Conservation (phyloP, 1,140 invertebrate genomes). For the Sinella curviseta region DNA sequence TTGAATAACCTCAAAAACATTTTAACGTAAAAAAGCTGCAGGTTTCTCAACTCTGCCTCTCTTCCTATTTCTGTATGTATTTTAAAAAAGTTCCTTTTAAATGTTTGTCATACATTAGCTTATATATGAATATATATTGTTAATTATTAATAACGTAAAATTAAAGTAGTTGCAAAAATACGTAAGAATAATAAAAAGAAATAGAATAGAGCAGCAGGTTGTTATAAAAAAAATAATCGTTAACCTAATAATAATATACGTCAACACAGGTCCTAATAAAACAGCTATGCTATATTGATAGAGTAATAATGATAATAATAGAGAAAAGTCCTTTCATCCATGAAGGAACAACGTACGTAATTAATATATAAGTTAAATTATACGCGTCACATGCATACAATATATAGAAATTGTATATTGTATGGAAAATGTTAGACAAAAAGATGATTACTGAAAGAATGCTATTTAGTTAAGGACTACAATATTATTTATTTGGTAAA, state of each 20-base stretch:
- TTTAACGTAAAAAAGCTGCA: too few species aligned
- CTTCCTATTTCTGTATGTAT: background rate
- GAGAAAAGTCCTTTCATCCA: slow-evolving; percentile 17
- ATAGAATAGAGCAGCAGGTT: background rate
- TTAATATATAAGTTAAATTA: background rate
- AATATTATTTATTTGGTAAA: too few species aligned
- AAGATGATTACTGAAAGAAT: too few species aligned
- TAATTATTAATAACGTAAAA: background rate
- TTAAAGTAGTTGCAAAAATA: background rate
- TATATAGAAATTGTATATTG: background rate
- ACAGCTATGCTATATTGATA: too few species aligned
- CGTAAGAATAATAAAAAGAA: background rate
- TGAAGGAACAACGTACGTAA: background rate
- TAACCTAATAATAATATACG: background rate
- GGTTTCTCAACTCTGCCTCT: background rate
- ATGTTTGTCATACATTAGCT: background rate
- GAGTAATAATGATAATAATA: background rate
- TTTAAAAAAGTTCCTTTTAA: background rate
- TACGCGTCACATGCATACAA: too few species aligned
- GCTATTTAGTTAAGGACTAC: too few species aligned
- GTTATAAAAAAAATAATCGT: background rate
- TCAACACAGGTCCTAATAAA: background rate
- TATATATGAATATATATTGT: background rate
- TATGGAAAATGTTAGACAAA: background rate
- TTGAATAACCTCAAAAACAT: background rate